Percentiles rank a stretch among this genome's conserved stretches.
Conservation (phyloP, 2,888 invertebrate genomes). For the Zhuqinia jingwanae region DNA sequence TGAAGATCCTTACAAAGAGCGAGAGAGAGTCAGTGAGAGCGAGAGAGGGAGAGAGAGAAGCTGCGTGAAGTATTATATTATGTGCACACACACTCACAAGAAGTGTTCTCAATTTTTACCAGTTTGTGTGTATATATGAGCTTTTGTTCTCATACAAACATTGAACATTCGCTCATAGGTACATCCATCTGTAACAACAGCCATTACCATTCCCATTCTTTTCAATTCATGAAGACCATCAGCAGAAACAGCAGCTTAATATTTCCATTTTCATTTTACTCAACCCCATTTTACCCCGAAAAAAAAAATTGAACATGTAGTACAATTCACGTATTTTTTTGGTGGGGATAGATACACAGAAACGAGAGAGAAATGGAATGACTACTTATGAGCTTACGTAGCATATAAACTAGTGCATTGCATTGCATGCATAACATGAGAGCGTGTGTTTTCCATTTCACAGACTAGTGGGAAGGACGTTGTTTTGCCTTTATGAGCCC, state of each 20-base stretch:
- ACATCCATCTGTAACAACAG: slow-evolving; percentile 26
- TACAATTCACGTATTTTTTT: slow-evolving; percentile 16
- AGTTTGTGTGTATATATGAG: too few relatives aligned
- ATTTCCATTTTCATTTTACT: slow-evolving; percentile 26
- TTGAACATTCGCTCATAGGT: too few relatives aligned
- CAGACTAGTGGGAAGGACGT: too few relatives aligned
- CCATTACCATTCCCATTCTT: slow-evolving; percentile 46
- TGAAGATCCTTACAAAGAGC: neutral
- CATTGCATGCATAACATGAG: slow-evolving; percentile 1
- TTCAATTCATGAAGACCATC: slow-evolving; percentile 18
- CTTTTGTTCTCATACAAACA: neutral
- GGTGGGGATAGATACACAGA: too few relatives aligned
- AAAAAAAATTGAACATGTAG: slow-evolving; percentile 46
- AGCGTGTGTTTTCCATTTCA: neutral
- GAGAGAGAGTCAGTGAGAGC: too few relatives aligned
- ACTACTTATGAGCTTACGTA: slow-evolving; percentile 43
- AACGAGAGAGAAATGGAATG: slow-evolving; percentile 26
- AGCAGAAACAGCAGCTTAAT: neutral
- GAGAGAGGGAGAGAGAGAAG: too few relatives aligned
- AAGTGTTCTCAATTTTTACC: too few relatives aligned
- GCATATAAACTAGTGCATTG: neutral
- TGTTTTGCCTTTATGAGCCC: neutral
- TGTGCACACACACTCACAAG: too few relatives aligned
- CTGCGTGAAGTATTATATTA: too few relatives aligned
- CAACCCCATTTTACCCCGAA: too few relatives aligned